Evolutionary conservation across 2,888 invertebrate species (phyloP).

Genomic region (Drosophila crucigera): DNA sequence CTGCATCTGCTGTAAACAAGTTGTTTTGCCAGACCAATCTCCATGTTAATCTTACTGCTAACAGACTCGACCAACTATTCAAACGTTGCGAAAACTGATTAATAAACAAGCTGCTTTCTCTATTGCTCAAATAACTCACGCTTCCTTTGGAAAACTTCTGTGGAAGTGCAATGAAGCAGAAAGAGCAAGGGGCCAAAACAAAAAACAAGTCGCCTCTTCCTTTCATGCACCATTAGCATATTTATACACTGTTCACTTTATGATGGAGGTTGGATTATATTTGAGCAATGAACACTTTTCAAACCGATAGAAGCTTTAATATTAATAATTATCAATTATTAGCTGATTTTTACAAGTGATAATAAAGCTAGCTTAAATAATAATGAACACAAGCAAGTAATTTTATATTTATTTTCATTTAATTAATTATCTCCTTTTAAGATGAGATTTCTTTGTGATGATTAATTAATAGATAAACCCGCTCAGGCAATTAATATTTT

Average conservation of each 20-base stretch:
- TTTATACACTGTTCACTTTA: slow-evolving; percentile 3
- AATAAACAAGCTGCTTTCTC: background rate
- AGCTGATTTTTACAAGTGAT: background rate
- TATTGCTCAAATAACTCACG: slow-evolving; percentile 19
- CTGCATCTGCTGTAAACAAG: background rate
- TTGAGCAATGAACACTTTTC: background rate
- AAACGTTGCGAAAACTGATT: background rate
- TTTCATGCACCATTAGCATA: slow-evolving; percentile 63
- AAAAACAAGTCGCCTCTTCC: slow-evolving; percentile 21
- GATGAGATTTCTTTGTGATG: background rate
- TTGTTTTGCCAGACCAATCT: background rate
- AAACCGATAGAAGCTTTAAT: background rate
- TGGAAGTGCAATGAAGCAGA: slow-evolving; percentile 29
- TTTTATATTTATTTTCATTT: background rate
- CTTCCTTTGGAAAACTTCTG: slow-evolving; percentile 11
- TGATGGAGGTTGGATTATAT: background rate
- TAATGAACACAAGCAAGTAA: background rate
- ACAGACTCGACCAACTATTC: background rate
- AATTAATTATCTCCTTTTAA: background rate
- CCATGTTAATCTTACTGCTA: background rate
- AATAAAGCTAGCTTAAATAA: background rate
- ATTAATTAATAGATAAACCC: no score
- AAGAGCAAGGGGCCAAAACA: slow-evolving; percentile 14
- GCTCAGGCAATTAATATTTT: background rate
- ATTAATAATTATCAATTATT: background rate